A percentile compares a stretch with the other conserved stretches of the same genome.
Evolutionary conservation across 2,888 invertebrate species (phyloP).

Genomic region (Pinctada fucata): DNA sequence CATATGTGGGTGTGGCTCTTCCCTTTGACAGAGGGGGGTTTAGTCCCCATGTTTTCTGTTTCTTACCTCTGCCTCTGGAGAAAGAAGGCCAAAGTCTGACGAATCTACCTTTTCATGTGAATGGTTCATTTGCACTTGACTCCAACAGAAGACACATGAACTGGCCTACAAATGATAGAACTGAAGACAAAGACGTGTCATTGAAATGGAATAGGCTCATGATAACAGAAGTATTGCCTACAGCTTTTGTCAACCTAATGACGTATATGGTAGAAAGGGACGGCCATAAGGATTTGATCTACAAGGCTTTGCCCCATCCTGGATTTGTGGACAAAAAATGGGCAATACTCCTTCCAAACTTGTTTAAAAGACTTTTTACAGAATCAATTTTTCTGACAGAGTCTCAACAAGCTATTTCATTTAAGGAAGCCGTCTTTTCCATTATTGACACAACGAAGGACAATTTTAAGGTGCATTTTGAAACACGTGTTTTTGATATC

Average conservation of each 20-base stretch:
- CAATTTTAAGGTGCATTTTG: background rate
- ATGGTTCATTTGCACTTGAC: conserved; percentile 71
- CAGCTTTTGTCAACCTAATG: conserved; percentile 9
- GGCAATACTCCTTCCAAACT: background rate
- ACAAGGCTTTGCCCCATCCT: conserved; percentile 24
- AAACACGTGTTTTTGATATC: background rate
- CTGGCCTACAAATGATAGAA: conserved; percentile 66
- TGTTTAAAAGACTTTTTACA: too few relatives aligned
- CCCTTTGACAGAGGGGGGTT: conserved; percentile 26
- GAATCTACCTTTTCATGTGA: conserved; percentile 72
- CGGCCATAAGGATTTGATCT: background rate
- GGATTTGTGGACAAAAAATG: conserved; percentile 16
- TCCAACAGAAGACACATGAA: conserved; percentile 71
- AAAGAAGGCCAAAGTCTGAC: conserved; percentile 60
- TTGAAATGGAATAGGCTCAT: conserved; percentile 27
- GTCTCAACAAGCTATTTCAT: background rate
- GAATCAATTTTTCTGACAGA: too few relatives aligned
- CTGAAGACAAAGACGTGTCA: conserved; percentile 16
- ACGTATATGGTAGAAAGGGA: background rate
- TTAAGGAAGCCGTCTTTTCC: conserved; percentile 11
- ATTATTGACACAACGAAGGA: background rate
- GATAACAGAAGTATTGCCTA: conserved; percentile 25
- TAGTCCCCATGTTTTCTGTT: conserved; percentile 68
- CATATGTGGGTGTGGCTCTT: conserved; percentile 36
- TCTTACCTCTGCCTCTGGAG: conserved; percentile 72